These are phyloP conservation scores for Brachymystax lenok DNA, from an alignment of 2,797 vertebrate species.

Conservation along the genomic window DNA sequence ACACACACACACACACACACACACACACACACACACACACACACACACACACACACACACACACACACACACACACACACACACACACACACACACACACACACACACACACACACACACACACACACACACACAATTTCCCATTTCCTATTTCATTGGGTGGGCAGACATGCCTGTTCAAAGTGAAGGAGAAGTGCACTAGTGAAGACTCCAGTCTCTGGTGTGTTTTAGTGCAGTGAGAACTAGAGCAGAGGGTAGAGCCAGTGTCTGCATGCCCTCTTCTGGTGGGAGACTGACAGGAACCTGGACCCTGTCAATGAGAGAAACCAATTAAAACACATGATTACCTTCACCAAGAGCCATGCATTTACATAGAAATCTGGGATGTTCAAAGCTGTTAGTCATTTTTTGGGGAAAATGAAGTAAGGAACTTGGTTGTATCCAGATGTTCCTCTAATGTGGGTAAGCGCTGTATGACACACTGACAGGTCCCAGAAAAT, in stretches of 20 bases:
- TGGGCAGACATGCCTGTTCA: neutral
- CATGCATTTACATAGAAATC: neutral
- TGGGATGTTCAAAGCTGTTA: neutral
- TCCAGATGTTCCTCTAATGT: too few species aligned
- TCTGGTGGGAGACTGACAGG: constrained; percentile 54
- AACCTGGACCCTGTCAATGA: neutral
- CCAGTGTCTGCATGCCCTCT: constrained; percentile 64
- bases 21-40: constrained; percentile 8
- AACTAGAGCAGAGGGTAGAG: constrained; percentile 9
- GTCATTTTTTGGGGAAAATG: neutral
- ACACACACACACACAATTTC: neutral
- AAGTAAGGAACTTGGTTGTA: too few species aligned
- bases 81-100: too few species aligned
- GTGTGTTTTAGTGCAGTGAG: constrained; percentile 1
- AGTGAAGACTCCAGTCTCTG: neutral
- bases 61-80: too few species aligned
- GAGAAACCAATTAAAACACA: neutral
- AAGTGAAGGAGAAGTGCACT: neutral
- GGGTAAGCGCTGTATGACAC: too few species aligned
- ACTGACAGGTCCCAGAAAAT: too few species aligned
- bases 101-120: neutral
- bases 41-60: too few species aligned
- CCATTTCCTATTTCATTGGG: neutral
- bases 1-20: neutral
- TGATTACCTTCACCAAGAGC: too few species aligned